Evolutionary conservation across 92 coral and sea anemone species (phyloP), one percentile per base, ranked within the genome.

Genomic region (Phenganax marumi): DNA sequence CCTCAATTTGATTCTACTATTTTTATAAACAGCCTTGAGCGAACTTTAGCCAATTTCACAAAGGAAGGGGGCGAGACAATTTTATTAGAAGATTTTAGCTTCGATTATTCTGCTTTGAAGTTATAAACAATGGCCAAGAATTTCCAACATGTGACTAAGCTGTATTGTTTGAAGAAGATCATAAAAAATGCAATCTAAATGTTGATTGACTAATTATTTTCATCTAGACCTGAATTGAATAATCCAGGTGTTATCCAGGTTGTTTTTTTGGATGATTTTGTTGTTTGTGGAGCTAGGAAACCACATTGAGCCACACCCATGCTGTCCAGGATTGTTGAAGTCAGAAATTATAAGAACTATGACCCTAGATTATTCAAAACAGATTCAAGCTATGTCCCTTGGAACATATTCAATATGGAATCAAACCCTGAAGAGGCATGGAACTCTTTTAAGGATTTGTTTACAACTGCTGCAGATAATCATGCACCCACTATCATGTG

Each of bases 131-230:
- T 50, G 10, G 73, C 87, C 21, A 85, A 74, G 73, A 63, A 84
- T 76, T 83, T 83, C 66, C 79, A 86, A 61, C 87, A 77, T 50
- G 56, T 69, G 50, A 81, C 79, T 33, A 69, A 61, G 24, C 60
- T 84, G 3, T 68, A 43, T 73, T 39, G 83, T 52, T 83, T 84
- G 16, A 90, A 89, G 70, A 85, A 89, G 73, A 48, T 89, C 6
- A 86, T 89, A 21, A 89, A n/a, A n/a, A n/a, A n/a, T n/a, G n/a
- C n/a, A n/a, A n/a, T n/a, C n/a, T n/a, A n/a, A 78, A 89, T 86
- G 65, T 63, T 62, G 43, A 87, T 87, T 53, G 87, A 87, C 73
- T 77, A 82, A 66, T 75, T 83, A 56, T 19, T 84, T 8, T 74
- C 81, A 8, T 84, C 81, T 17, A 83, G 86, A 72, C 86, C 81